These are phyloP conservation scores for Anser brachyrhynchus DNA, from an alignment of 2,113 vertebrate species.

Conservation along the genomic window DNA sequence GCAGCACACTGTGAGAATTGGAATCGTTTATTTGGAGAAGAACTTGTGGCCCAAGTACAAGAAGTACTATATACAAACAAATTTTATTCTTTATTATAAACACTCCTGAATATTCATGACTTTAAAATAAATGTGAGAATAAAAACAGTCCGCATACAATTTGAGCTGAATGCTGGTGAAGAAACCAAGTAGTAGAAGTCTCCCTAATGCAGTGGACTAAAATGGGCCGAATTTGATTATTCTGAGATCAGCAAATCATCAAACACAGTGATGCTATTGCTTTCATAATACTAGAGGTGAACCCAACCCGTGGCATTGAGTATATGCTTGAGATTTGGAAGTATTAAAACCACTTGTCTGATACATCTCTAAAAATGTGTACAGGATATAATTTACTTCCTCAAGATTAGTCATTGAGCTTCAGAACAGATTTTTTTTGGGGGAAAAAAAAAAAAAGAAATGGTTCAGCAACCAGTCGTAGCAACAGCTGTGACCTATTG, in stretches of 20 bases:
- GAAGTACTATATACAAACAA: background rate
- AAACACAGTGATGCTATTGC: background rate
- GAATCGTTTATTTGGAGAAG: background rate
- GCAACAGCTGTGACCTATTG: background rate
- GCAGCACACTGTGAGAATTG: background rate
- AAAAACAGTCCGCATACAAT: background rate
- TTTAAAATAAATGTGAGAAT: background rate
- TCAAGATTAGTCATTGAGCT: background rate
- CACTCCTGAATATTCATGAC: background rate
- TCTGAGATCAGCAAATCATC: background rate
- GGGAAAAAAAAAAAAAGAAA: background rate
- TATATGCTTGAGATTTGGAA: background rate
- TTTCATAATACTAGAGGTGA: background rate
- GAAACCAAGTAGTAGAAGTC: background rate
- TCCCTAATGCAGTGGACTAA: background rate
- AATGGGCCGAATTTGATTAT: background rate
- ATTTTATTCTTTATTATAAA: background rate
- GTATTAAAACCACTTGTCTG: background rate
- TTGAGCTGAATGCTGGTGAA: background rate
- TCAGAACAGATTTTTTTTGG: background rate
- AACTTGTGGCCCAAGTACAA: background rate
- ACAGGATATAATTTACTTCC: background rate
- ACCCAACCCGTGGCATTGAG: background rate
- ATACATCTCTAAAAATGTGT: background rate
- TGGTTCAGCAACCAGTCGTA: background rate